These are phyloP conservation scores for Xestia sexstrigata DNA, from an alignment of 2,888 invertebrate genomes.

Conservation along the genomic window DNA sequence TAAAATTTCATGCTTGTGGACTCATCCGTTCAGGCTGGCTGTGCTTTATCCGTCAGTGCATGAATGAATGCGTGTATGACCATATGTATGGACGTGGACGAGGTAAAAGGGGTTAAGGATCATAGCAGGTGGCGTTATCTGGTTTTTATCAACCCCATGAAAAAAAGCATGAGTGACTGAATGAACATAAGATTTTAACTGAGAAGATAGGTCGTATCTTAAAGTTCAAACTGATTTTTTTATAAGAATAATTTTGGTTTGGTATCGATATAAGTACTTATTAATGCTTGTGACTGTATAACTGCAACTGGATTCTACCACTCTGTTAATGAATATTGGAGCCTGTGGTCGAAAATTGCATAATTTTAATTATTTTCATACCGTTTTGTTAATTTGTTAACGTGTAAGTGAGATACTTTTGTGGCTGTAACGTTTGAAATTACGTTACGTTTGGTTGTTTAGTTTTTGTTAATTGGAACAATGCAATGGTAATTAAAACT, in stretches of 20 bases:
- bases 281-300: constrained; percentile 3
- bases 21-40: not conserved
- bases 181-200: no score
- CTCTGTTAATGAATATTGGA: constrained; percentile 58
- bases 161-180: no score
- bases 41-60: not conserved
- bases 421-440: constrained; percentile 6
- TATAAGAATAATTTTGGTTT: not conserved
- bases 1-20: not conserved
- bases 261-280: not conserved
- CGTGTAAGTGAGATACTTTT: constrained; percentile 21
- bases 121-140: no score
- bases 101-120: not conserved
- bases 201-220: no score
- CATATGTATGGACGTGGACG: not conserved
- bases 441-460: constrained; percentile 4
- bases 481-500: not conserved
- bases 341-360: constrained; percentile 39
- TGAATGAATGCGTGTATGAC: no score
- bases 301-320: constrained; percentile 15
- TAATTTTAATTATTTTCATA: constrained; percentile 48
- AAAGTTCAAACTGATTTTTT: not conserved
- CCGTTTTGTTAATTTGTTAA: constrained; percentile 33
- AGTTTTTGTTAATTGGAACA: constrained; percentile 13
- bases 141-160: no score